Conservation (phyloP, 2,797 vertebrate species). For the Adrianichthys oophorus region DNA sequence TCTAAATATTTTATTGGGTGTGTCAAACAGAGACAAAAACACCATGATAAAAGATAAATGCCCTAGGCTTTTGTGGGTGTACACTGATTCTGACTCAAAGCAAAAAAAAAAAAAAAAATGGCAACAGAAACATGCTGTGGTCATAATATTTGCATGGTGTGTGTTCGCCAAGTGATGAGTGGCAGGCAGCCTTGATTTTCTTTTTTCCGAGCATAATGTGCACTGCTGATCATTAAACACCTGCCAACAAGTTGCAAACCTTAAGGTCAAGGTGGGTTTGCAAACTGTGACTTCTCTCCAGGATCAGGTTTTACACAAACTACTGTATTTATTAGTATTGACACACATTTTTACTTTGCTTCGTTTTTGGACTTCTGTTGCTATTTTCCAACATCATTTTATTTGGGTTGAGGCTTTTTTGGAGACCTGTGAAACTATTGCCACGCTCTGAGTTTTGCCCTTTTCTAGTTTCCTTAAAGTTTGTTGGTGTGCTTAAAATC, state of each 20-base stretch:
- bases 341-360: no score
- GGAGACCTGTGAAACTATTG: no score
- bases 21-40: conserved; percentile 52
- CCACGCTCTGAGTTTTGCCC: not conserved
- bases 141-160: conserved; percentile 72
- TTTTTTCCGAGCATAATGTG: conserved; percentile 28
- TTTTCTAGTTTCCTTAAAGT: no score
- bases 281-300: no score
- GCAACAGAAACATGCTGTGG: conserved; percentile 57
- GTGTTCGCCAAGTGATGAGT: conserved; percentile 56
- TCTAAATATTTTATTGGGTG: conserved; percentile 60
- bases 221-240: conserved; percentile 56
- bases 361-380: no score
- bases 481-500: no score
- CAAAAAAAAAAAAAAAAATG: conserved; percentile 30
- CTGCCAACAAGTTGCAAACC: conserved; percentile 62
- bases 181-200: conserved; percentile 35
- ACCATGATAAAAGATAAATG: conserved; percentile 64
- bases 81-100: conserved; percentile 55
- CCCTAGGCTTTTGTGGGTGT: conserved; percentile 52
- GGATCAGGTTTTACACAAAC: no score
- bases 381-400: no score
- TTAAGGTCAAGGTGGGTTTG: conserved; percentile 13
- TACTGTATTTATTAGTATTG: no score
- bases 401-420: no score